Base-by-base conservation (phyloP, 2,888 invertebrate genomes). In the Endotricha flammealis region DNA sequence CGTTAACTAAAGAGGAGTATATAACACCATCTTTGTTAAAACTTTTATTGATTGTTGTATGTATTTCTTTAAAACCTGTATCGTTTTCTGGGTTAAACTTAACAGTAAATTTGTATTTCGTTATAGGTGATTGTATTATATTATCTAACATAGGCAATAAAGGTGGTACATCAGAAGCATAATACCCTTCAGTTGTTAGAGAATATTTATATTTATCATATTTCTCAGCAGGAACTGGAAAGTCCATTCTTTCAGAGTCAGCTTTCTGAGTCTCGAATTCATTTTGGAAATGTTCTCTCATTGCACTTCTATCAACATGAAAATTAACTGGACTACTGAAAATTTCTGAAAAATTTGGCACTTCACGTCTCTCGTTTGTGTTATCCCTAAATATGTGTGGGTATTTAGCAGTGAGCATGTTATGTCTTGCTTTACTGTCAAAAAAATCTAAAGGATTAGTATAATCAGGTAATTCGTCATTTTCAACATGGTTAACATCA, bases 11-110 rank as follows among this genome's bases (percentile, higher is more conserved):
- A 0, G 81, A 76, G 8, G 70, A 70, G 46, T 71, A 79, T 0
- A 64, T 30, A 0, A 79, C 16, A 1, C 83, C 85, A 39, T 79
- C 65, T 48, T 67, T 74, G 32, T 78, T 74, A 31, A 62, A 79
- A 27, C 70, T 79, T 48, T 82, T 82, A 38, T 83, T 82, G 2
- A 83, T 80, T 41, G 67, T 73, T 1, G 82, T 78, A 28, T 77
- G 78, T 20, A 79, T 48, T 70, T 82, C 81, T 58, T 81, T 83
- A 25, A 73, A 81, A 0, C 75, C 75, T 5, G 69, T 16, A 16
- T 6, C 49, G 37, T 76, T 79, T 0, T 20, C n/a, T 20, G 85
- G 83, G 4, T 64, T 37, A n/a, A 85, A 63, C 57, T 79, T 83
- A 0, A 85, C 66, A 1, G 75, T 71, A 0, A 85, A 45, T 57